A percentile compares a stretch with the other conserved stretches of the same genome.
Conservation (phyloP, 2,113 vertebrate species). For the Tragelaphus buxtoni region DNA sequence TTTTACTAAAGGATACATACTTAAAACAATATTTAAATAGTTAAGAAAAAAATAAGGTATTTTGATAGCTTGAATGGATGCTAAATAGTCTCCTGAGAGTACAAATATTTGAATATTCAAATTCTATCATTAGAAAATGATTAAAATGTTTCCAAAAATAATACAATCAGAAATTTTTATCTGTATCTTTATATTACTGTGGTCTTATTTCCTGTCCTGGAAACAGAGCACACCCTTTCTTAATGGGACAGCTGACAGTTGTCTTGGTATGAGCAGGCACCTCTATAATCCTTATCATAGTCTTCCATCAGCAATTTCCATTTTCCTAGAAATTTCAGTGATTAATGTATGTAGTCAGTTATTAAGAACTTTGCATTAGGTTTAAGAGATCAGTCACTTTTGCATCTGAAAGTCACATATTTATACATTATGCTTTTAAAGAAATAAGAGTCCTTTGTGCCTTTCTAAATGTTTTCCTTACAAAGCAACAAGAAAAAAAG, state of each 20-base stretch:
- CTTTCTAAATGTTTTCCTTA: constrained; percentile 43
- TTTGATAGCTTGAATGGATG: not conserved
- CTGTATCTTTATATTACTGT: not conserved
- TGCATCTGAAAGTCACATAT: constrained; percentile 36
- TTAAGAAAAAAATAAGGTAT: not conserved
- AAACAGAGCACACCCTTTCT: constrained; percentile 12
- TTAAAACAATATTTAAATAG: constrained; percentile 3
- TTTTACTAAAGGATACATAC: not conserved
- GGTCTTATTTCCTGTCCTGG: not conserved
- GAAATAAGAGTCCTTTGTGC: constrained; percentile 43
- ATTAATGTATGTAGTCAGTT: constrained; percentile 13
- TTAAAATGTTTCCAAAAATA: constrained; percentile 6
- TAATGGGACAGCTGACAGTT: not conserved
- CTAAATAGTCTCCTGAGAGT: not conserved
- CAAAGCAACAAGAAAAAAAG: constrained; percentile 48
- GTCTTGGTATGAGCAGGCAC: not conserved
- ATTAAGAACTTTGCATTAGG: not conserved
- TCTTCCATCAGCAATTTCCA: not conserved
- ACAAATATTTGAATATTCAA: not conserved
- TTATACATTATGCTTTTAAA: not conserved
- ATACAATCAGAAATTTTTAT: not conserved
- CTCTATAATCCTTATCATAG: not conserved
- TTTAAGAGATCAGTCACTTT: constrained; percentile 39
- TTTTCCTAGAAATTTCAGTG: constrained; percentile 31
- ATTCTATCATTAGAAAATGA: constrained; percentile 13